Base-by-base conservation (phyloP, 2,113 vertebrate species). In the Dolichallabes microphthalmus region DNA sequence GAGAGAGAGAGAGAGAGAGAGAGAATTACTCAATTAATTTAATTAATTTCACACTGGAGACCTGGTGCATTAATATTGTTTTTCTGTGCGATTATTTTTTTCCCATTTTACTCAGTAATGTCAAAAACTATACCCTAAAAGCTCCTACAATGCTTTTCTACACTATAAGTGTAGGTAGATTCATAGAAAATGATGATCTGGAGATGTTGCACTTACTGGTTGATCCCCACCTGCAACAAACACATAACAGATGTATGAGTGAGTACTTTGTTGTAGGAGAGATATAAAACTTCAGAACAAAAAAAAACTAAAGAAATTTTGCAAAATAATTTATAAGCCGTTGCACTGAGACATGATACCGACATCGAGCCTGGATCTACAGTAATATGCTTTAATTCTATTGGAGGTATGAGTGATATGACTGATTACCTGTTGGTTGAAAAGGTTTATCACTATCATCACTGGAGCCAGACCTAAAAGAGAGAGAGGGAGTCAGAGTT, bases 391-490 rank as follows among this genome's bases (percentile, higher is more conserved):
- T 35, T 35, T 35, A 20, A 35, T 17, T 68, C 4, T 6, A 32
- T 68, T 32, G 17, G 39, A 39, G 39, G 4, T 39, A 39, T 39
- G 30, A 32, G 27, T 27, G 63, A 66, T 69, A 77, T 57, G 35
- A 39, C 2, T 39, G 12, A 64, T 53, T 79, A 89, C 86, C 88
- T 80, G 83, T 58, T 57, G 71, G 60, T 77, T 84, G 66, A 57
- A 80, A 85, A 4, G 68, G 25, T 50, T 85, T 64, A 71, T 80
- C 12, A 45, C 20, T 73, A 25, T 77, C 53, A 50, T 69, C 79
- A 15, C 53, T 61, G 3, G 69, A 27, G 50, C 20, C 19, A 50
- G 45, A 53, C 27, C 63, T 57, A 60, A 77, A 39, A 64, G 71
- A 84, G 39, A 61, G 71, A 53, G 39, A 76, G 82, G 74, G 69